Evolutionary conservation across 2,113 vertebrate genomes (phyloP), one percentile per base, ranked within the genome.

Genomic region (Aplodontia rufa): DNA sequence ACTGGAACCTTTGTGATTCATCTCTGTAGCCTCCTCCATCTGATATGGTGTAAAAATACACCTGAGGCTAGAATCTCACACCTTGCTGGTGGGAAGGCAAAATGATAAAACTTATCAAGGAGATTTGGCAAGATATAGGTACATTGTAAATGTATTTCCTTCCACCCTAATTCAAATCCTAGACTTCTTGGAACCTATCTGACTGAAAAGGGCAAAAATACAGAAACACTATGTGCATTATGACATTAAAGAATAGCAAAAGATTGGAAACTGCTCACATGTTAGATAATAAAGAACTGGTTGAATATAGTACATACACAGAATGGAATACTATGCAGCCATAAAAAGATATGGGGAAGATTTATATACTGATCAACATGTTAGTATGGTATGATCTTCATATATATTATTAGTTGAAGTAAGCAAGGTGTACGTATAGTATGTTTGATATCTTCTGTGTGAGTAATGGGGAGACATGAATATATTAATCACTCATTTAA

Each of bases 1-100:
- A 75, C 3, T n/a, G 42, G 68, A 87, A 32, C 22, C 24, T 91
- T 87, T 76, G 9, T 93, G 69, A 84, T 92, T 96, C 40, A 78
- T 92, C 42, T 81, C 62, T 87, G 60, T 40, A 64, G 19, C 35
- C 37, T 86, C 53, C 51, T 87, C 30, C 64, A 6, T 72, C 37
- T 83, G 51, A 45, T 79, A 74, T 0, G 0, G 12, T 69, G 45
- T 22, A 26, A 90, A 58, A 79, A 88, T 49, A 76, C 28, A 30
- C 84, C 84, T 35, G 24, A 85, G 26, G 37, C 26, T 53, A 78
- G 26, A 22, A 19, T 76, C 45, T 87, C 35, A 40, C 40, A 10
- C 20, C 35, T 55, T 45, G 75, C 30, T 75, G 13, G 35, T 47
- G 64, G 81, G 49, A 82, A 87, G 55, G 47, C 75, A 79, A 68